Percentiles rank a stretch among this genome's conserved stretches.
phyloP scores from a whole-genome alignment of 2,113 vertebrate species.

The Sapajus apella region DNA sequence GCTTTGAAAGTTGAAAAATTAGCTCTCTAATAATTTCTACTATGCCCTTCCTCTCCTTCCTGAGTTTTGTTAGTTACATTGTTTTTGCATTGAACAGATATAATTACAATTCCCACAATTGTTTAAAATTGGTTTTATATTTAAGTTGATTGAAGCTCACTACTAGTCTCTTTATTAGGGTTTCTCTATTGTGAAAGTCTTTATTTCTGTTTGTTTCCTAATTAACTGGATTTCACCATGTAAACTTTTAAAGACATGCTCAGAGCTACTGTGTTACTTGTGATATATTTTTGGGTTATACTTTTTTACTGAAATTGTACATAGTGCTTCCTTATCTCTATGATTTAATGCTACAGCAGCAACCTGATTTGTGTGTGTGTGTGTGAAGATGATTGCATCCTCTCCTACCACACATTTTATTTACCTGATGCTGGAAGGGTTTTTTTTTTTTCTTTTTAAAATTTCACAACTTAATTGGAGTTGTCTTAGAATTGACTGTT shows the following conservation, averaged over 20 bases:
- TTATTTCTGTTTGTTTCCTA: not conserved
- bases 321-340: not conserved
- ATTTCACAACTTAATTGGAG: not conserved
- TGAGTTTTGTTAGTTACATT: not conserved
- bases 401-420: not conserved
- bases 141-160: not conserved
- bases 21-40: not conserved
- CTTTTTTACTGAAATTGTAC: not conserved
- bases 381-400: not conserved
- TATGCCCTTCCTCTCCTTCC: not conserved
- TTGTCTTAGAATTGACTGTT: not conserved
- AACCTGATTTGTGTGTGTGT: not conserved
- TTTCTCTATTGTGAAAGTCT: not conserved
- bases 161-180: not conserved
- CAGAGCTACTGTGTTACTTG: not conserved
- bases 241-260: not conserved
- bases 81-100: not conserved
- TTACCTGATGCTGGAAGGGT: not conserved
- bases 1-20: not conserved
- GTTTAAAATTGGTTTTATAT: constrained; percentile 17
- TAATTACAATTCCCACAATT: not conserved
- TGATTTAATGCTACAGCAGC: not conserved
- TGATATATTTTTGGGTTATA: not conserved
- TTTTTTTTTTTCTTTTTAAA: not conserved
- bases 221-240: not conserved